These are phyloP conservation scores for Atlantisia rogersi DNA, from an alignment of 2,113 vertebrate genomes.

Conservation along the genomic window DNA sequence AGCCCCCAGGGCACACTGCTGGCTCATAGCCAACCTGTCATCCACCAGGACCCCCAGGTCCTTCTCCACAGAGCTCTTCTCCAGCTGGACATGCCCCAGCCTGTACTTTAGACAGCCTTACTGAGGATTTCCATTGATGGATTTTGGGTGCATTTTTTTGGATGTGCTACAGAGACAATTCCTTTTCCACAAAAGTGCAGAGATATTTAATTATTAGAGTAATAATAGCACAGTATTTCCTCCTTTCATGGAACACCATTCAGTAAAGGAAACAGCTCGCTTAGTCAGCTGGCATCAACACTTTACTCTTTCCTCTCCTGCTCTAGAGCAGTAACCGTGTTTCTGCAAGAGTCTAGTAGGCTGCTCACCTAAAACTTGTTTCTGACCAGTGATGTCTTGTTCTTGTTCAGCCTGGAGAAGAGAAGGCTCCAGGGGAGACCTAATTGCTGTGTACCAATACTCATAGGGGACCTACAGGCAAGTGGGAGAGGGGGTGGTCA, in stretches of 20 bases:
- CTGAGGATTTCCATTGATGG: not conserved
- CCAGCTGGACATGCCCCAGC: too few relatives aligned
- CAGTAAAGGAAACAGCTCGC: not conserved
- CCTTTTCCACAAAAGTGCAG: not conserved
- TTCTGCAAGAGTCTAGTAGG: not conserved
- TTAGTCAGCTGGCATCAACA: not conserved
- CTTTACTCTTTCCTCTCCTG: not conserved
- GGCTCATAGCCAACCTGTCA: too few relatives aligned
- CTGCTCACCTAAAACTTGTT: not conserved
- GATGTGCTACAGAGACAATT: not conserved
- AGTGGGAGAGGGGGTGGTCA: too few relatives aligned
- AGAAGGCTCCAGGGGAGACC: too few relatives aligned
- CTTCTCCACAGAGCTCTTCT: too few relatives aligned
- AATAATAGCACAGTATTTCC: constrained; percentile 1
- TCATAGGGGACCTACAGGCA: too few relatives aligned
- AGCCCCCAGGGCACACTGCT: too few relatives aligned
- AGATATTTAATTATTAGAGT: constrained; percentile 25
- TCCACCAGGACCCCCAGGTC: too few relatives aligned
- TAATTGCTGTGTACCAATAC: too few relatives aligned
- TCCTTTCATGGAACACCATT: not conserved
- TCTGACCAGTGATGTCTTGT: not conserved
- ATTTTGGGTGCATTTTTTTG: not conserved
- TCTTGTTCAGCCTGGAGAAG: too few relatives aligned
- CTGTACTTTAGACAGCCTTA: not conserved
- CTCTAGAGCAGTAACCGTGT: not conserved